These are phyloP conservation scores for Dipodomys ordii DNA, from an alignment of 2,113 vertebrate genomes.

Conservation along the genomic window DNA sequence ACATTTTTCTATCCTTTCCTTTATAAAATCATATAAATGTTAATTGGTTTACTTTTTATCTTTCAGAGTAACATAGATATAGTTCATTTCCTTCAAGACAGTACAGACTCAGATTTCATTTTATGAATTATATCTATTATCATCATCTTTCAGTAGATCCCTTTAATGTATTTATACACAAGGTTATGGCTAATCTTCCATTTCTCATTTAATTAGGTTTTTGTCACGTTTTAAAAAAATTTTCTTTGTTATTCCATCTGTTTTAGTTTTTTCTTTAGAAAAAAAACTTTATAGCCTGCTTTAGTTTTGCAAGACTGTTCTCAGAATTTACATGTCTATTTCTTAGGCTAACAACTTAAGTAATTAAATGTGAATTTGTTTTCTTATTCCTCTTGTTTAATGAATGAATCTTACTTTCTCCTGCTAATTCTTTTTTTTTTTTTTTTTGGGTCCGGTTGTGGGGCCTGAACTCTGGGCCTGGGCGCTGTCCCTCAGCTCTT, in stretches of 20 bases:
- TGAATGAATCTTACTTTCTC: neutral
- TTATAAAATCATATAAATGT: neutral
- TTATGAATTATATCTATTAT: slow-evolving; percentile 6
- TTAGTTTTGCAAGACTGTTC: neutral
- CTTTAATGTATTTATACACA: neutral
- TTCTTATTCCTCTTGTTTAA: neutral
- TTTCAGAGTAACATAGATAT: neutral
- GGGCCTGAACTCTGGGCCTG: no score
- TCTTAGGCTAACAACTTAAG: neutral
- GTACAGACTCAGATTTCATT: neutral
- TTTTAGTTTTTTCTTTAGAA: neutral
- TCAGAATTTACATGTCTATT: neutral
- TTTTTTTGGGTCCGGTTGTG: no score
- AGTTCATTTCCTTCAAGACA: neutral
- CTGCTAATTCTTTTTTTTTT: neutral
- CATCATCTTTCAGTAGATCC: neutral
- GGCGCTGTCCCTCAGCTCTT: no score
- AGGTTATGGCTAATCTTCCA: neutral
- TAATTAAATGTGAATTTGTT: neutral
- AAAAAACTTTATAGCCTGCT: neutral
- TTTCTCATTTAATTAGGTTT: neutral
- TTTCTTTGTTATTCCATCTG: neutral
- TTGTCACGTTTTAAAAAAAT: neutral
- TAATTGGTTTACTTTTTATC: neutral
- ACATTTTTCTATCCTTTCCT: neutral